Base-by-base conservation (phyloP, 2,113 vertebrate genomes). In the Rattus rattus region DNA sequence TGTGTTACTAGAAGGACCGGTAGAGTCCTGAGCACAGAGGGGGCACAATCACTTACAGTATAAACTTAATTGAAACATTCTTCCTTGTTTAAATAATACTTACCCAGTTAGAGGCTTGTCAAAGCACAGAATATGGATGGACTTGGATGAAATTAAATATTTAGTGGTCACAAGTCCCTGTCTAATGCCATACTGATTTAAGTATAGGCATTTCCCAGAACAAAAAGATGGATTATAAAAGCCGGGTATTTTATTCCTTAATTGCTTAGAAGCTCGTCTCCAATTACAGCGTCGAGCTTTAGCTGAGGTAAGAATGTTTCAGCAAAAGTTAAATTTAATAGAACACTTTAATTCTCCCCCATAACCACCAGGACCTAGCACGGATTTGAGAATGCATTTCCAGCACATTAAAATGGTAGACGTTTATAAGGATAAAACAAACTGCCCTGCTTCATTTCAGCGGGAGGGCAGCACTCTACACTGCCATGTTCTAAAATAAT, bases 301-400 rank as follows among this genome's bases (percentile, higher is more conserved):
- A 95, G 96, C 96, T 97, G 91, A 95, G 96, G 96, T 95, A 95
- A 92, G 96, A 96, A 80, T 89, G 96, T 97, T 97, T 97, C 95
- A 97, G 95, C 97, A 96, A 97, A 97, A 97, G 90, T 98, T 97
- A 96, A 94, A 95, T 97, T 97, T 97, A 98, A 97, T 96, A 97
- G 95, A 94, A 96, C 75, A 89, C 95, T 96, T 96, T 97, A 97
- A 97, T 96, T 97, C 96, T 93, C 93, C 87, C 75, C 63, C 39
- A 80, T 95, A 96, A 95, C 92, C 96, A 97, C 89, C 79, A 97
- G 96, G 96, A 95, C 24, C 4, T 80, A 95, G 87, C 59, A 76
- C 95, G 94, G 84, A 94, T 97, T 97, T 97, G 94, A 96, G 89
- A 95, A 97, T 91, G 79, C 92, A 95, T 93, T 97, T 98, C 92